Base-by-base conservation (phyloP, 37 sponge, comb jelly and placozoan genomes). In the Mnemiopsis leidyi region DNA sequence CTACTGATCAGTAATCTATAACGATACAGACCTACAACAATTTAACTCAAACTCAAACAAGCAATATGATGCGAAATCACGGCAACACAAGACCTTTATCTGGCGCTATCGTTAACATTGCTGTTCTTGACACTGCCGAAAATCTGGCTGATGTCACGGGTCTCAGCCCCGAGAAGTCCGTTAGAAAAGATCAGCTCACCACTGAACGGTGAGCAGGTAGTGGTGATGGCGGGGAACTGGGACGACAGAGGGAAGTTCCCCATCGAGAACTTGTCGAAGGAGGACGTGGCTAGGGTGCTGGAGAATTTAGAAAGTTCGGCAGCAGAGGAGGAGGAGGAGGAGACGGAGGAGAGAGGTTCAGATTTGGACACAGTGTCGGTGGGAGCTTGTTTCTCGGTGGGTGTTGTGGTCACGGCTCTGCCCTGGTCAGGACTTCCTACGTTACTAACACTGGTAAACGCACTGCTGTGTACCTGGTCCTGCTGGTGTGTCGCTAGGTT, bases 381-480 rank as follows among this genome's bases (percentile, higher is more conserved):
- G 20, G 90, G 40, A 38, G 61, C 24, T 7, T 3, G 48, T 23
- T 38, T 85, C 48, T 85, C 90, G 13, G 90, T n/a, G 39, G 61
- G 61, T 23, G 90, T 85, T 0, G 26, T 36, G 40, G 48, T 32
- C 25, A 39, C 90, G 2, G 36, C 0, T 13, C 32, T 20, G 0
- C 26, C 18, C 20, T 31, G 32, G 34, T 34, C 35, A 32, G 79
- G 79, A 77, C 79, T 77, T 13, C 30, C 30, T 29, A 71, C 73
- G 36, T 32, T 77, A 32, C 79, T 77, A 3, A 77, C 79, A 34
- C 36, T 77, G 39, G 90, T 85, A 40, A 85, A 85, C 29, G 90
- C 90, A 39, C 90, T 85, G 61, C 90, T 85, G 90, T 85, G 90
- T 21, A 40, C 32, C 48, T 35, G 90, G 13, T 40, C 61, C 90